These are phyloP conservation scores for Palythoa grandiflora DNA, from an alignment of 92 coral and sea anemone genomes.

Conservation along the genomic window DNA sequence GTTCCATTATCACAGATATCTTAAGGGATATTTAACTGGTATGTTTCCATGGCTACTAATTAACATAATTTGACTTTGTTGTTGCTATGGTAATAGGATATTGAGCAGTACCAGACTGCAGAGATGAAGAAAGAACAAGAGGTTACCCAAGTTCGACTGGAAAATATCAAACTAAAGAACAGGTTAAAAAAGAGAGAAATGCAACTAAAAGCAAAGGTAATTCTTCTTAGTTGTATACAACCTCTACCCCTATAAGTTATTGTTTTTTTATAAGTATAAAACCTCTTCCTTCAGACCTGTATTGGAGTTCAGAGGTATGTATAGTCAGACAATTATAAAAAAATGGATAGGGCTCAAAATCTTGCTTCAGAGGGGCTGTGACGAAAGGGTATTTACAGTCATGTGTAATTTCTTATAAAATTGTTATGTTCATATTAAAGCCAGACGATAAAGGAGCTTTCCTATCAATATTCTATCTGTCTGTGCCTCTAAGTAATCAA, in stretches of 20 bases:
- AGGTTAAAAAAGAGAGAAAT: conserved; percentile 96
- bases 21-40: not conserved
- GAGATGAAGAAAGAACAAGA: conserved; percentile 96
- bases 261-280: too few species aligned
- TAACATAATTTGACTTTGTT: not conserved
- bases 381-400: too few species aligned
- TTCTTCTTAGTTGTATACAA: not conserved
- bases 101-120: conserved; percentile 87
- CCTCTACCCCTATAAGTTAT: too few species aligned
- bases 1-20: not conserved
- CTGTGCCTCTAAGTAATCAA: not conserved
- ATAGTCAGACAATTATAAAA: too few species aligned
- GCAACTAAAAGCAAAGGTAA: conserved; percentile 97
- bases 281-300: too few species aligned
- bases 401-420: too few species aligned
- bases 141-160: conserved; percentile 96
- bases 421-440: too few species aligned
- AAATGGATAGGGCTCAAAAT: too few species aligned
- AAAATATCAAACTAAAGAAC: conserved; percentile 95
- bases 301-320: too few species aligned
- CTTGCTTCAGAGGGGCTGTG: too few species aligned
- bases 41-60: not conserved
- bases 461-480: not conserved
- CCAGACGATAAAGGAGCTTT: too few species aligned
- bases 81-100: conserved; percentile 63